Evolutionary conservation across 53 echinoderm and acorn worm species (phyloP), one percentile per base, ranked within the genome.

Genomic region (Echinometra lucunter): DNA sequence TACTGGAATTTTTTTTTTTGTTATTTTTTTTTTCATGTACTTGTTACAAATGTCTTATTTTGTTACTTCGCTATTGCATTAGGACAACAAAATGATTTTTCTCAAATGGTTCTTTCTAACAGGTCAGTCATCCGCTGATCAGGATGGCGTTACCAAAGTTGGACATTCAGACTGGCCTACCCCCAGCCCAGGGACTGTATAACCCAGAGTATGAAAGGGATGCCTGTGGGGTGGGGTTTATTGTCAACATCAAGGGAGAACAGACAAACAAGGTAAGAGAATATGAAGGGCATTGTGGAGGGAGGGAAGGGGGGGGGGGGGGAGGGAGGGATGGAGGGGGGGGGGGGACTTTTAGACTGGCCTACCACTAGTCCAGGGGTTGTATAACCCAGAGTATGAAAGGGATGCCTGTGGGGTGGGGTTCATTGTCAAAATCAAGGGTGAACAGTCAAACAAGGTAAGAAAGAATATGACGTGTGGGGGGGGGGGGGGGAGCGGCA

Each of bases 201-300:
- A 93, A 95, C 74, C 97, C 98, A 49, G 95, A 95, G 60, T 93
- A 95, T 88, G 98, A 98, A 95, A 98, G 95, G 92, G 98, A 97
- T 95, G 98, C 98, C 2, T 98, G 98, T 74, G 98, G 98, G 28
- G 98, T 98, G 18, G 98, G 98, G 4, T 98, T 98, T 91, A 97
- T 98, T 17, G 97, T 98, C 92, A 98, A 98, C 89, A 97, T 98
- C 87, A 95, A 95, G 42, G 98, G 98, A 7, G 66, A 85, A 49
- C 94, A 96, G 44, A 96, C 97, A 21, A 95, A 97, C 32, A 95
- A 98, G 96, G 98, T 98, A 93, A 93, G 34, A 32, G 44, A 44
- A 90, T 53, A 45, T 8, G 45, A 5, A 7, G n/a, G n/a, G n/a
- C n/a, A n/a, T n/a, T n/a, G 53, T 0, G 0, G 53, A 53, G 4